Evolutionary conservation across 2,797 vertebrate species (phyloP).

Genomic region (Chaenodraco wilsoni): DNA sequence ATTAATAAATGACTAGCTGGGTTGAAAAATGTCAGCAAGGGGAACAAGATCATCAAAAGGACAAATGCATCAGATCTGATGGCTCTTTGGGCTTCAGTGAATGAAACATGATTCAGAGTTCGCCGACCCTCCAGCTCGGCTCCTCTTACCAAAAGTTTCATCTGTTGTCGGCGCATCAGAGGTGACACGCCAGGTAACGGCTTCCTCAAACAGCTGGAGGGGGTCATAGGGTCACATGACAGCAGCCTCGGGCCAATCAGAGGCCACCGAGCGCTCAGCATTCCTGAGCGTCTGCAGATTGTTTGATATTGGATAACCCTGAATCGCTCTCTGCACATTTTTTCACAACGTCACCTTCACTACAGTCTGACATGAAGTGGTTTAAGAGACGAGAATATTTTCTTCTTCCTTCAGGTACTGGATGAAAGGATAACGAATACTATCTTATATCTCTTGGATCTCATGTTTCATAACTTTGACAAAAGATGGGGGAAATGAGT

Average conservation of each 20-base stretch:
- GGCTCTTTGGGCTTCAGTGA: not conserved
- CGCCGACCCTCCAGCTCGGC: slow-evolving; percentile 15
- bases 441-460: not conserved
- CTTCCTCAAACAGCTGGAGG: slow-evolving; percentile 60
- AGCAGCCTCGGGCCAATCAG: slow-evolving; percentile 42
- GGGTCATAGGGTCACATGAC: slow-evolving; percentile 56
- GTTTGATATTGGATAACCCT: slow-evolving; percentile 60
- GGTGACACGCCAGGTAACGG: slow-evolving; percentile 56
- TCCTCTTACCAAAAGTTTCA: slow-evolving; percentile 30
- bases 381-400: slow-evolving; percentile 1
- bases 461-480: no score
- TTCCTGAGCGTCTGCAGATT: slow-evolving; percentile 46
- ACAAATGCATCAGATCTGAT: not conserved
- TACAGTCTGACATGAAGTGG: slow-evolving; percentile 27
- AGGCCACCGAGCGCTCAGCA: slow-evolving; percentile 17
- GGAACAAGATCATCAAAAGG: not conserved
- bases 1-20: not conserved
- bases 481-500: no score
- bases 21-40: slow-evolving; percentile 5
- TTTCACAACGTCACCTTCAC: slow-evolving; percentile 23
- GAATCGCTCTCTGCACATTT: slow-evolving; percentile 15
- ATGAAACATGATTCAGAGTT: slow-evolving; percentile 33
- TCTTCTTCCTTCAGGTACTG: slow-evolving; percentile 9
- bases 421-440: slow-evolving; percentile 6
- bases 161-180: slow-evolving; percentile 33